Evolutionary conservation across 1,140 invertebrate species (phyloP).

Genomic region (Fopius arisanus): DNA sequence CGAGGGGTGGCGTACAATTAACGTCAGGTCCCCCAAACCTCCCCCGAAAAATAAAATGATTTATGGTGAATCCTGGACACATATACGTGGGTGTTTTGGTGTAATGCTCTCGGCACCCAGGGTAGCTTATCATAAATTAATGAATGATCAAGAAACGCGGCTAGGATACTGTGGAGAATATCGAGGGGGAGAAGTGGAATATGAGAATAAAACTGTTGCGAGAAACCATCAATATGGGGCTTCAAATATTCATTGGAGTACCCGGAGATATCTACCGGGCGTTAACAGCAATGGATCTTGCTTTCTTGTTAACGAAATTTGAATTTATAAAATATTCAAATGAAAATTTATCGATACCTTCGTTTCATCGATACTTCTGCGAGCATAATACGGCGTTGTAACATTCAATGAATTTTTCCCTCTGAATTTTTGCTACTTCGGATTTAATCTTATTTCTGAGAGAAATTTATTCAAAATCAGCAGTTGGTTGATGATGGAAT

Average conservation of each 20-base stretch:
- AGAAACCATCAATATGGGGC: constrained; percentile 41
- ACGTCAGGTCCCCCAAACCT: constrained; percentile 42
- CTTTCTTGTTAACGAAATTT: constrained; percentile 24
- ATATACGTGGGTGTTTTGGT: constrained; percentile 32
- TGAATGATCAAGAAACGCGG: constrained; percentile 49
- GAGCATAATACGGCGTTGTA: background rate
- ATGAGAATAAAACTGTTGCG: constrained; percentile 16
- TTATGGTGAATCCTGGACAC: constrained; percentile 38
- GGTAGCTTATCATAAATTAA: constrained; percentile 57
- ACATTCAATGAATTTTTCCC: background rate
- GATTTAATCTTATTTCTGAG: too few species aligned
- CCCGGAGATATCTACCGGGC: constrained; percentile 9
- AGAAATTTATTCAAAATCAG: too few species aligned
- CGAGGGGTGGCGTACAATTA: constrained; percentile 55
- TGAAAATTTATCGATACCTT: constrained; percentile 7
- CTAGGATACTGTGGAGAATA: background rate
- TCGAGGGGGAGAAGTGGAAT: constrained; percentile 15
- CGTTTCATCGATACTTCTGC: background rate
- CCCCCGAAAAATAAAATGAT: constrained; percentile 46
- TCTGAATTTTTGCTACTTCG: background rate
- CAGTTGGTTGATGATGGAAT: too few species aligned
- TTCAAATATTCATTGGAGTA: constrained; percentile 49
- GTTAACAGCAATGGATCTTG: constrained; percentile 25
- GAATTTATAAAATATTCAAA: constrained; percentile 30
- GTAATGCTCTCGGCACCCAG: constrained; percentile 36